Percentiles rank a stretch among this genome's conserved stretches.
phyloP scores from a whole-genome alignment of 2,113 vertebrate genomes.

The Lophius piscatorius region DNA sequence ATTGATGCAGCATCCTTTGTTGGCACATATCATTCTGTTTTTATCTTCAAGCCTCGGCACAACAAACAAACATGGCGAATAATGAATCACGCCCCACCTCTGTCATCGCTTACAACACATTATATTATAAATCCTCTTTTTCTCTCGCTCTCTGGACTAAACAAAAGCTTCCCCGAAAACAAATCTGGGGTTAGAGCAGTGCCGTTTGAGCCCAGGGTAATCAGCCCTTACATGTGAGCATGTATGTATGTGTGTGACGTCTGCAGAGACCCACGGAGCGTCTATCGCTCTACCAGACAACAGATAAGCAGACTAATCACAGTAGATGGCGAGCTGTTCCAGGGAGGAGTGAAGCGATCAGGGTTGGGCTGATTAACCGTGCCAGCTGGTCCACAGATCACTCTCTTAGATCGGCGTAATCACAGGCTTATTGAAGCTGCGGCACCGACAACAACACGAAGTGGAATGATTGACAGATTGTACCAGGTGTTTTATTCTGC shows the following conservation, averaged over 20 bases:
- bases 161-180: neutral
- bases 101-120: too few species aligned
- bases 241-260: too few species aligned
- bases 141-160: neutral
- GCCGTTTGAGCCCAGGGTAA: neutral
- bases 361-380: conserved; percentile 64
- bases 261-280: conserved; percentile 11
- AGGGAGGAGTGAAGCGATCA: conserved; percentile 58
- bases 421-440: conserved; percentile 55
- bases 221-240: too few species aligned
- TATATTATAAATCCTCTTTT: too few species aligned
- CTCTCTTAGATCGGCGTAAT: conserved; percentile 61
- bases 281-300: conserved; percentile 16
- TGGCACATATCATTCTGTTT: too few species aligned
- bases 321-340: conserved; percentile 60
- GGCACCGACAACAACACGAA: conserved; percentile 35
- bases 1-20: too few species aligned
- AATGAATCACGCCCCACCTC: too few species aligned
- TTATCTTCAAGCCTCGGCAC: too few species aligned
- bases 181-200: conserved; percentile 5
- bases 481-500: conserved; percentile 10
- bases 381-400: conserved; percentile 63
- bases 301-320: conserved; percentile 68
- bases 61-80: too few species aligned
- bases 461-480: conserved; percentile 11